Base-by-base conservation (phyloP, 2,797 vertebrate genomes). In the Delichon dasypus region DNA sequence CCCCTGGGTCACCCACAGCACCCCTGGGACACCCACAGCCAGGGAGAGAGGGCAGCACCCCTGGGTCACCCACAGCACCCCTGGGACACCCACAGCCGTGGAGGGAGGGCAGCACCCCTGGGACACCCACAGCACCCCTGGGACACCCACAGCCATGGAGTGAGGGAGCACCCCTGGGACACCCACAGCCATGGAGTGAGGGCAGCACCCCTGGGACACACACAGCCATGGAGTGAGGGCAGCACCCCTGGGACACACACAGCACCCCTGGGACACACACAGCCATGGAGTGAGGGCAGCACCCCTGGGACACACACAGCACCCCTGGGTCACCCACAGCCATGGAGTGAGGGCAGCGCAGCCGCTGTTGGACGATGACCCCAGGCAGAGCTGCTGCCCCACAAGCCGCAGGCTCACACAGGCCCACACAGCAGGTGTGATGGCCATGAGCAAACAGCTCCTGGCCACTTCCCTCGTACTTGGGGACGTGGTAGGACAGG, bases 361-460 rank as follows among this genome's bases (percentile, higher is more conserved):
- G n/a, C 16, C 1, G 0, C 47, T 5, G 36, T 10, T 0, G 1
- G 17, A 23, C 5, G 9, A 48, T 25, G 15, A 42, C 55, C 30
- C 10, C 3, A 2, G 38, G 7, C 55, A 53, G 53, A 55, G 70
- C 50, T 38, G 50, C 73, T 11, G 20, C 45, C 45, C 38, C 5
- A 0, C 4, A 5, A 21, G 15, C 40, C 0, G 0, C 17, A 1
- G 26, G 45, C 40, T 70, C 22, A 5, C 7, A 11, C 62, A 61
- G 62, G 44, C 50, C 62, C 42, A 5, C 10, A 2, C 7, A 1
- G 47, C 0, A 0, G 16, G 21, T 26, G 27, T 7, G 1, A 22
- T 12, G 26, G 53, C 75, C 53, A 1, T 0, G 7, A 65, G 65
- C 1, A 3, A 54, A 42, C 67, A 42, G 61, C 1, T 73, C 36